phyloP scores from a whole-genome alignment of 2,113 vertebrate species.

The Cynoglossus semilaevis region DNA sequence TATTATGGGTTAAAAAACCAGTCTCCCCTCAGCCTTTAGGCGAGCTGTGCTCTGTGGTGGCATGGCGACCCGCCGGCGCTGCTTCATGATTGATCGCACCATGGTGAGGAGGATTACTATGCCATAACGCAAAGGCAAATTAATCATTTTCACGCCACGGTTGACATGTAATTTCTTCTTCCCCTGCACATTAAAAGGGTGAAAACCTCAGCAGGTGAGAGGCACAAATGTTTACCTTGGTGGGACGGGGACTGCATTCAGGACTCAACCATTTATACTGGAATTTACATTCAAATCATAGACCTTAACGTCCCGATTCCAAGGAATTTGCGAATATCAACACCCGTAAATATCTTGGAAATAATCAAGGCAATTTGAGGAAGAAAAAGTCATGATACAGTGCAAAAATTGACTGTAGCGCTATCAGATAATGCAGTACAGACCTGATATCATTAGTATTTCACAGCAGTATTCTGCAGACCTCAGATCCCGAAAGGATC shows the following conservation, averaged over 20 bases:
- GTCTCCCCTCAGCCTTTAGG: slow-evolving; percentile 29
- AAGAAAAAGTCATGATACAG: too few relatives aligned
- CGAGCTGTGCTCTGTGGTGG: slow-evolving; percentile 8
- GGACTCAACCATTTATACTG: slow-evolving; percentile 15
- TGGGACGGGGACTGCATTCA: slow-evolving; percentile 6
- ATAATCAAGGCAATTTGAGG: too few relatives aligned
- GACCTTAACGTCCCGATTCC: background rate
- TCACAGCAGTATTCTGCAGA: too few relatives aligned
- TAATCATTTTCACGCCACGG: slow-evolving; percentile 66
- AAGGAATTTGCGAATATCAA: too few relatives aligned
- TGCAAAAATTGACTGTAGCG: too few relatives aligned
- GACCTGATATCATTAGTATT: too few relatives aligned
- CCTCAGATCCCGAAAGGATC: too few relatives aligned
- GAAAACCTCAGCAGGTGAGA: slow-evolving; percentile 41
- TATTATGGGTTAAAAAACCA: slow-evolving; percentile 34
- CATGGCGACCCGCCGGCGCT: slow-evolving; percentile 36
- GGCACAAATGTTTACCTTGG: slow-evolving; percentile 24
- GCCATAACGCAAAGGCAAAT: slow-evolving; percentile 63
- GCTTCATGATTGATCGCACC: slow-evolving; percentile 62
- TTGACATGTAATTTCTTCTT: slow-evolving; percentile 64
- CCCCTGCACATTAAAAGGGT: slow-evolving; percentile 29
- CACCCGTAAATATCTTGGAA: too few relatives aligned
- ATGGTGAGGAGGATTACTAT: slow-evolving; percentile 60
- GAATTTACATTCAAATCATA: slow-evolving; percentile 18
- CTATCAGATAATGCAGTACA: too few relatives aligned